These are phyloP conservation scores for Lepidocyrtoides sp. DNA, from an alignment of 2,888 invertebrate species.

Conservation along the genomic window DNA sequence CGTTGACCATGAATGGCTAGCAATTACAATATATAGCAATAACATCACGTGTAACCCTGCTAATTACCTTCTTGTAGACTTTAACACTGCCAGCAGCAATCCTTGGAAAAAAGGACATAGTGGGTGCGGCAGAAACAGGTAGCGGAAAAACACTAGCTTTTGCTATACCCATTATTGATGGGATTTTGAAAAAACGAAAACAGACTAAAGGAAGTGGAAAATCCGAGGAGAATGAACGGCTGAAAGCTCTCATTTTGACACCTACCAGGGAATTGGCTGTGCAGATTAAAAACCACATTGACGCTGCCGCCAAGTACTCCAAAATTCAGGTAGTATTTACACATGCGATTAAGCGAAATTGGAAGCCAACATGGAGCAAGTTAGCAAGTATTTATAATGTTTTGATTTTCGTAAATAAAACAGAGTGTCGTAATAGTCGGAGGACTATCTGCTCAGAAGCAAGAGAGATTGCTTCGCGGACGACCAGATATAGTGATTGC, in stretches of 20 bases:
- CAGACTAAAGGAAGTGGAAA: slow-evolving; percentile 84
- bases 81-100: slow-evolving; percentile 94
- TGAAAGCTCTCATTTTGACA: slow-evolving; percentile 95
- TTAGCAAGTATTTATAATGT: neutral
- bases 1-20: neutral
- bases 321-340: slow-evolving; percentile 88
- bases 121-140: slow-evolving; percentile 99
- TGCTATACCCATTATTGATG: slow-evolving; percentile 96
- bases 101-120: slow-evolving; percentile 94
- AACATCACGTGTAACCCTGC: no score
- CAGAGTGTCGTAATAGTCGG: slow-evolving; percentile 95
- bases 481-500: slow-evolving; percentile 98
- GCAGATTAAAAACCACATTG: slow-evolving; percentile 96
- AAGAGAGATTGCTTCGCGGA: slow-evolving; percentile 93
- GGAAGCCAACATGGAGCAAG: no score
- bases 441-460: slow-evolving; percentile 97
- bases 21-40: no score
- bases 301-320: slow-evolving; percentile 93
- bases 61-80: slow-evolving; percentile 86
- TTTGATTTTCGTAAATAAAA: slow-evolving; percentile 10
- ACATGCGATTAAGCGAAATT: neutral
- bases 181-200: slow-evolving; percentile 91
- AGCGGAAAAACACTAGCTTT: slow-evolving; percentile 99
- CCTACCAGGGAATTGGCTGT: slow-evolving; percentile 99
- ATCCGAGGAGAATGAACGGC: slow-evolving; percentile 85